Conservation (phyloP, 1,140 invertebrate genomes). For the Mactra quadrangularis region DNA sequence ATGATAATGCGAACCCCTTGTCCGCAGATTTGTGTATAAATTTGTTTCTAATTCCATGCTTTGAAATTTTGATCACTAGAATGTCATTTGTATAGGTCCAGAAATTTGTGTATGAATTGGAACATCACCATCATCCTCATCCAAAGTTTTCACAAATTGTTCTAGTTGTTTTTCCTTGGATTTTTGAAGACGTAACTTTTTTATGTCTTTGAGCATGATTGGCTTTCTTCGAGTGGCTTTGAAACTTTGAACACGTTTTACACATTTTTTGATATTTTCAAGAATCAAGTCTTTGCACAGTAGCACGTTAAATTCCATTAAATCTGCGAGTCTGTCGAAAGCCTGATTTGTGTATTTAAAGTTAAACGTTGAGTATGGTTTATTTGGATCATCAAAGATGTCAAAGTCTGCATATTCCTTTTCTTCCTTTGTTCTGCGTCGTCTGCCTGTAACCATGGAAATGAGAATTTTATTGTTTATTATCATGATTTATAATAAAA, state of each 20-base stretch:
- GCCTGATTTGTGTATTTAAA: conserved; percentile 83
- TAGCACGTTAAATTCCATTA: conserved; percentile 84
- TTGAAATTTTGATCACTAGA: too few relatives aligned
- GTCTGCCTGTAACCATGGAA: conserved; percentile 73
- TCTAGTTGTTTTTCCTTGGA: conserved; percentile 65
- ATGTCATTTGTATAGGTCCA: too few relatives aligned
- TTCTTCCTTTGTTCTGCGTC: conserved; percentile 83
- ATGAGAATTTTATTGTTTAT: too few relatives aligned
- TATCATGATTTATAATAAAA: too few relatives aligned
- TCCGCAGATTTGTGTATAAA: too few relatives aligned
- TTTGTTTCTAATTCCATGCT: too few relatives aligned
- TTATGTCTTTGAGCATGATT: conserved; percentile 73
- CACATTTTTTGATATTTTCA: conserved; percentile 67
- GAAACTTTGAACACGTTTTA: conserved; percentile 62
- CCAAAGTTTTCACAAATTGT: conserved; percentile 69
- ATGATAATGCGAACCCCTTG: too few relatives aligned
- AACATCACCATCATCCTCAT: conserved; percentile 61
- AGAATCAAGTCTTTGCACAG: conserved; percentile 79
- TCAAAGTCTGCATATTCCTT: conserved; percentile 83
- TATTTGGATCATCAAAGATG: conserved; percentile 83
- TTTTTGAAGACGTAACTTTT: conserved; percentile 65
- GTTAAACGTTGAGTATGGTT: conserved; percentile 84
- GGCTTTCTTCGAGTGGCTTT: conserved; percentile 63
- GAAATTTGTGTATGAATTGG: neutral
- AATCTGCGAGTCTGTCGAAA: conserved; percentile 82